Evolutionary conservation across 1,140 invertebrate genomes (phyloP).

Genomic region (Calycopis cecrops): DNA sequence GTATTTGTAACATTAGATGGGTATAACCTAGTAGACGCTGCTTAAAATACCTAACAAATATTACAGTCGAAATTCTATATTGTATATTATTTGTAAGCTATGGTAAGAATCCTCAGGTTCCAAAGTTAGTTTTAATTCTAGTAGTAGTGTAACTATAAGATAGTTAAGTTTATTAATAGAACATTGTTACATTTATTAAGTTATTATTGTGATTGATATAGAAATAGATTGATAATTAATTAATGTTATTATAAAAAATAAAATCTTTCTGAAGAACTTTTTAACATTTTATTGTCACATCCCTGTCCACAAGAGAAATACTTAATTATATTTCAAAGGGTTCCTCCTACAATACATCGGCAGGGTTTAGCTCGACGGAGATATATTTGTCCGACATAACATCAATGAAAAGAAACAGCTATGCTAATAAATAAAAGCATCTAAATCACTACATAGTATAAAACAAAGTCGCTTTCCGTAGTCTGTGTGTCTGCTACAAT

Average conservation of each 20-base stretch:
- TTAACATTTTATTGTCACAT: no score
- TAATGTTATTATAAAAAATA: slow-evolving; percentile 13
- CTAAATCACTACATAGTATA: no score
- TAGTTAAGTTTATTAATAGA: slow-evolving; percentile 14
- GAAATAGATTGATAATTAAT: slow-evolving; percentile 11
- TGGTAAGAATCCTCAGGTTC: slow-evolving; percentile 25
- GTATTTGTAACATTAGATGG: no score
- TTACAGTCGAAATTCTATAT: not conserved
- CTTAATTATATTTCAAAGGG: no score
- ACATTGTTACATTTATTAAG: slow-evolving; percentile 27
- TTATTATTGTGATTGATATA: slow-evolving; percentile 59
- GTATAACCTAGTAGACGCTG: not conserved
- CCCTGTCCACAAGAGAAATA: no score
- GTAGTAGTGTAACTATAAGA: slow-evolving; percentile 3
- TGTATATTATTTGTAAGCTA: not conserved
- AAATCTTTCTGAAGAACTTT: not conserved
- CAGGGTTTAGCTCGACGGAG: no score
- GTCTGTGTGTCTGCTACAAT: no score
- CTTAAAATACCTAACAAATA: not conserved
- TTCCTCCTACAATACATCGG: no score
- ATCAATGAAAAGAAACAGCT: no score
- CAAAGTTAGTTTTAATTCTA: slow-evolving; percentile 27
- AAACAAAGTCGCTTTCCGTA: no score
- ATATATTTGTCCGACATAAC: no score
- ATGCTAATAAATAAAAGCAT: no score